phyloP scores from a whole-genome alignment of 2,797 vertebrate species.

The Microctenopoma steveboyesi region DNA sequence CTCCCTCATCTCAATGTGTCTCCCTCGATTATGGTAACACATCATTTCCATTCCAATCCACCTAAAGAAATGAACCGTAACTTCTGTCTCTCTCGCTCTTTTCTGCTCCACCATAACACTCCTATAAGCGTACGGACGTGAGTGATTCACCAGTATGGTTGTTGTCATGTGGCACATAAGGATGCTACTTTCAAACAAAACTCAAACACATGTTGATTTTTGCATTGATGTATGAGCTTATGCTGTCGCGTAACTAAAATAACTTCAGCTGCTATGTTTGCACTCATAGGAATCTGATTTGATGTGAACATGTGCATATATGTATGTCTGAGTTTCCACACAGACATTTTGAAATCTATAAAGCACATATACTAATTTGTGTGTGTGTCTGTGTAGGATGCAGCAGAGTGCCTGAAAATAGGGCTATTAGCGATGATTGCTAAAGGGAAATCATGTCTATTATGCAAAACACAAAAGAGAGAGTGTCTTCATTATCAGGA shows the following conservation, averaged over 20 bases:
- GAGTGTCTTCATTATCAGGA: constrained; percentile 3
- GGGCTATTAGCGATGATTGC: constrained; percentile 33
- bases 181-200: constrained; percentile 37
- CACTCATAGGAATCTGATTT: constrained; percentile 31
- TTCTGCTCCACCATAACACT: constrained; percentile 69
- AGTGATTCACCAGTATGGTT: constrained; percentile 62
- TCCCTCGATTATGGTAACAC: constrained; percentile 75
- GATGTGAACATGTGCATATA: constrained; percentile 17
- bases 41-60: constrained; percentile 83
- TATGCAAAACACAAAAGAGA: constrained; percentile 32
- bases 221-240: constrained; percentile 32
- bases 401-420: constrained; percentile 30
- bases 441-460: constrained; percentile 26
- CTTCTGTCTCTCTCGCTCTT: constrained; percentile 41
- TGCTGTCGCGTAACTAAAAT: constrained; percentile 27
- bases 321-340: constrained; percentile 10
- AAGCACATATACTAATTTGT: not conserved
- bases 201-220: constrained; percentile 35
- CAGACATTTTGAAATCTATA: constrained; percentile 12
- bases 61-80: constrained; percentile 81
- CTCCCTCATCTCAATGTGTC: constrained; percentile 81
- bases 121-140: constrained; percentile 67
- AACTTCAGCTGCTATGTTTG: constrained; percentile 40
- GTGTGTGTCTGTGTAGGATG: constrained; percentile 23
- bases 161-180: constrained; percentile 66